Evolutionary conservation across 2,888 invertebrate species (phyloP).

Genomic region (Acronicta alni): DNA sequence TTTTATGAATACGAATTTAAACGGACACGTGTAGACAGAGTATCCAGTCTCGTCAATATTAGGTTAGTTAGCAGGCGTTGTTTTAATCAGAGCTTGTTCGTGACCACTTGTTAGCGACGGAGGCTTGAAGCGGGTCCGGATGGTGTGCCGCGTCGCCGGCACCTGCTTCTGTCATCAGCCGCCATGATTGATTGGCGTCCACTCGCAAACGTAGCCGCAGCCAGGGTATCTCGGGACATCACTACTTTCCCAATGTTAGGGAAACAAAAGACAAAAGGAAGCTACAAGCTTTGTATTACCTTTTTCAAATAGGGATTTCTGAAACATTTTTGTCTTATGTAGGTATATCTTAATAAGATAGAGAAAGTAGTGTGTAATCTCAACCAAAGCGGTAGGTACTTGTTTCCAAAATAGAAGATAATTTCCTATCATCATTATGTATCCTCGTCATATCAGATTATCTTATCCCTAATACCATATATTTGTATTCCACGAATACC

Average conservation of each 20-base stretch:
- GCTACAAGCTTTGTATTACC: no score
- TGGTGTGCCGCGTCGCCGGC: conserved; percentile 37
- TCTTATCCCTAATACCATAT: neutral
- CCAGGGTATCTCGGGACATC: conserved; percentile 35
- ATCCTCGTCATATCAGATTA: neutral
- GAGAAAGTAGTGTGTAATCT: no score
- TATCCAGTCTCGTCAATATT: conserved; percentile 13
- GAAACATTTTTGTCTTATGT: no score
- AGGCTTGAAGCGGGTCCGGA: conserved; percentile 28
- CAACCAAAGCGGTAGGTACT: no score
- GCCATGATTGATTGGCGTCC: conserved; percentile 68
- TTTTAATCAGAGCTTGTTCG: conserved; percentile 57
- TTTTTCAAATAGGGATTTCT: no score
- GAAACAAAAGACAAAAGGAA: neutral
- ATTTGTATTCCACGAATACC: neutral
- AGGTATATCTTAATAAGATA: no score
- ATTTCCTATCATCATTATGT: no score
- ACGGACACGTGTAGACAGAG: no score
- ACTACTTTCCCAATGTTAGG: conserved; percentile 11
- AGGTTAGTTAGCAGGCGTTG: conserved; percentile 38
- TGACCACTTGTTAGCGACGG: conserved; percentile 55
- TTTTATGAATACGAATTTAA: no score
- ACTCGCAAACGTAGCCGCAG: conserved; percentile 51
- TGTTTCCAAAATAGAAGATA: no score
- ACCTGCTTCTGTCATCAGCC: conserved; percentile 59